Conservation (phyloP, 2,113 vertebrate genomes). For the Vulpes ferrilata region DNA sequence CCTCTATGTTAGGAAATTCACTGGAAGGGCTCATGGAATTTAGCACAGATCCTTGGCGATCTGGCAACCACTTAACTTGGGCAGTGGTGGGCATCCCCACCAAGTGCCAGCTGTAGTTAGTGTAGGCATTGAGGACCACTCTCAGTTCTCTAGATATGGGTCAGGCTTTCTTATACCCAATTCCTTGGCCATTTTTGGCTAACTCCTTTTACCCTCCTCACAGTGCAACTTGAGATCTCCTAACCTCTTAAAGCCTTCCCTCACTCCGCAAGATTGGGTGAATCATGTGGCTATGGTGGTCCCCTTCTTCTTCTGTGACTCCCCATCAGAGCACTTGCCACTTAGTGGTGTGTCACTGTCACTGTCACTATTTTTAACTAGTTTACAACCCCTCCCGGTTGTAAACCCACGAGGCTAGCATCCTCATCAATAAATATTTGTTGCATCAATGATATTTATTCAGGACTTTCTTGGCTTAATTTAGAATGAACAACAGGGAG, state of each 20-base stretch:
- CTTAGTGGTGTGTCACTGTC: not conserved
- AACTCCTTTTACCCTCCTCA: not conserved
- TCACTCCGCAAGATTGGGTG: not conserved
- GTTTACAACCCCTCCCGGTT: not conserved
- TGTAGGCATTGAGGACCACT: not conserved
- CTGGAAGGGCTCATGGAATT: not conserved
- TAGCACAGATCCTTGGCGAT: not conserved
- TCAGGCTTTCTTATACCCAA: not conserved
- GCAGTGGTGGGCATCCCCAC: not conserved
- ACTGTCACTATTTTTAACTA: not conserved
- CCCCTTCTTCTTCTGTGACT: not conserved
- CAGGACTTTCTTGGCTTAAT: not conserved
- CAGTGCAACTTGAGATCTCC: not conserved
- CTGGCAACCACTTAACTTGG: not conserved
- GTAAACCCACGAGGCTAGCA: not conserved
- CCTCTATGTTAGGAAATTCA: not conserved
- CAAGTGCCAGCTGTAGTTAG: not conserved
- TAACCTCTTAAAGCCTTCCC: not conserved
- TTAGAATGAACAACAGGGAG: slow-evolving; percentile 8
- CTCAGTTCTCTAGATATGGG: not conserved
- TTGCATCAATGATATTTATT: not conserved
- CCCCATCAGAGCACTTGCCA: not conserved
- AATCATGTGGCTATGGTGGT: not conserved
- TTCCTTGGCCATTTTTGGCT: not conserved
- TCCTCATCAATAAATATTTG: not conserved